Evolutionary conservation across 2,888 invertebrate species (phyloP), one percentile per base, ranked within the genome.

Genomic region (Andrena minutula): DNA sequence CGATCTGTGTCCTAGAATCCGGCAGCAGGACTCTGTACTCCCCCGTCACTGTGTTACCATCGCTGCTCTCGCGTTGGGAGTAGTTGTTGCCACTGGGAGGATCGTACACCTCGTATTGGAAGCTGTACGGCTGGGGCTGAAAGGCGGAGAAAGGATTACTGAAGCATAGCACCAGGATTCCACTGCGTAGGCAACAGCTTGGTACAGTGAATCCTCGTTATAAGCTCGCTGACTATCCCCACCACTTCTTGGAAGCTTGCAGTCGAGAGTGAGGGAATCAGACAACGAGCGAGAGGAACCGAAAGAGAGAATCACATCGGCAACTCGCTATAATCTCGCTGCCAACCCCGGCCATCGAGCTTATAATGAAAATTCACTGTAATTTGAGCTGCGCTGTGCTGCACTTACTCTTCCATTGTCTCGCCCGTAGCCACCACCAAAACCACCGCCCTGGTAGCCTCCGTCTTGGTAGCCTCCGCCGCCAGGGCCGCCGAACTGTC

Each of bases 1-100:
- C 98, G 86, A 98, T 96, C 94, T 98, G 98, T 28, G 96, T 96
- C 85, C 98, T 95, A 35, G 98, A 98, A 92, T 98, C 98, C 0
- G 98, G 98, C 82, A 98, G 94, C 41, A 97, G 96, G 0, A 98
- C 97, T 83, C 97, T 95, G 95, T 98, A 98, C 93, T 98, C 97
- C 32, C 98, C 98, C 73, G 96, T 95, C 0, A 97, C 97, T 73
- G 96, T 95, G 93, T 97, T 97, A 51, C 98, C 98, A 93, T 98
- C 97, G 81, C 97, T 97, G 82, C 96, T 95, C 26, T 98, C 98
- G 91, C 97, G 97, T 93, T 98, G 98, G 85, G 97, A 97, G 94
- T 97, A 98, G 93, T 98, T 97, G 90, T 97, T 97, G 85, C 97
- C 97, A 89, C 95, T 96, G 83, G 95, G 95, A 66, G 96, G 96